These are phyloP conservation scores for Drosophila kanapiae DNA, from an alignment of 1,140 invertebrate species.

Conservation along the genomic window DNA sequence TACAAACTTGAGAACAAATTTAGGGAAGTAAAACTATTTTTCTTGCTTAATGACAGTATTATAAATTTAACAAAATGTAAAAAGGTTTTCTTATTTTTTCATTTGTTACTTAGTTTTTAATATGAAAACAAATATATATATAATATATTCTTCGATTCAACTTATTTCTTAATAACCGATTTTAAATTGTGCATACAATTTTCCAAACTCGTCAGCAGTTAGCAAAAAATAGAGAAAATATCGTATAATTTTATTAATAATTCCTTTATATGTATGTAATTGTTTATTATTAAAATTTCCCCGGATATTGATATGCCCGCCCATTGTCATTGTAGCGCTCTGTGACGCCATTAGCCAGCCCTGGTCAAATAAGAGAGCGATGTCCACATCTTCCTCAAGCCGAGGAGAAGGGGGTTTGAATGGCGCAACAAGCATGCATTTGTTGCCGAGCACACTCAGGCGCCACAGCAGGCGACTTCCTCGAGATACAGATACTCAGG, in stretches of 20 bases:
- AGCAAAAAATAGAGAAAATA: too few relatives aligned
- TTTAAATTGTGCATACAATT: too few relatives aligned
- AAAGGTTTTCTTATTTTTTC: too few relatives aligned
- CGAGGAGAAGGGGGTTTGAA: neutral
- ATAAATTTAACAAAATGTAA: too few relatives aligned
- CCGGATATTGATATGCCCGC: neutral
- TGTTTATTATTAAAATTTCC: neutral
- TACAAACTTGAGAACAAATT: too few relatives aligned
- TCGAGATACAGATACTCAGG: constrained; percentile 38
- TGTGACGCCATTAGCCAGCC: constrained; percentile 32
- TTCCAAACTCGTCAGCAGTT: too few relatives aligned
- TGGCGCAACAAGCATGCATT: constrained; percentile 74
- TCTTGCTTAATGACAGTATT: too few relatives aligned
- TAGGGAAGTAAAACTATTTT: too few relatives aligned
- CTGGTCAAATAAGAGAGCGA: constrained; percentile 25
- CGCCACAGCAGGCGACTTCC: constrained; percentile 40
- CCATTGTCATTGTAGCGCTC: constrained; percentile 4
- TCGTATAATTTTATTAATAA: neutral
- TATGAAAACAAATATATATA: too few relatives aligned
- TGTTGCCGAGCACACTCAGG: constrained; percentile 24
- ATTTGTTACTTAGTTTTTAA: too few relatives aligned
- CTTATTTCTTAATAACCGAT: too few relatives aligned
- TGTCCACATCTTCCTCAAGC: neutral
- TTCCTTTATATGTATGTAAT: neutral
- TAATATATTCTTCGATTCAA: too few relatives aligned